Evolutionary conservation across 2,888 invertebrate species (phyloP), one percentile per base, ranked within the genome.

Genomic region (Scrobipalpa costella): DNA sequence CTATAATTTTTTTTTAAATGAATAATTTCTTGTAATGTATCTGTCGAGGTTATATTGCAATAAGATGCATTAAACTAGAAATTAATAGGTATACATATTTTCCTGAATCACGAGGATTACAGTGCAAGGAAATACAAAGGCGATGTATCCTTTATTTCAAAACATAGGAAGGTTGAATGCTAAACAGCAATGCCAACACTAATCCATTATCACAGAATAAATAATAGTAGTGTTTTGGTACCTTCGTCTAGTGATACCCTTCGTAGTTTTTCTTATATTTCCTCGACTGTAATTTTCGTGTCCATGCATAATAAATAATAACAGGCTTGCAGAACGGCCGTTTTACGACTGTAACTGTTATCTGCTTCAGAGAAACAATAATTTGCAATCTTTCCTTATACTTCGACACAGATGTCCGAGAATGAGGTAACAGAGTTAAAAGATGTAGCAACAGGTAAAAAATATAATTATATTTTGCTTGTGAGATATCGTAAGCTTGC

Each of bases 331-430:
- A 49, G 49, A 49, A 19, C 17, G 19, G 19, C n/a, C 49, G 19
- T 49, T 49, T 49, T 19, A 49, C 49, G 2, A 49, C 49, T 13
- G 40, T 19, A 49, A 9, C 17, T 19, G 49, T n/a, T 38, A 40
- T 40, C 13, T 40, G 17, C 49, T 49, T 49, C 49, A 49, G 49
- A 49, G 49, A 49, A 49, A 17, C 19, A 49, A 49, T 19, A 49
- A 49, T 49, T 49, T 19, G 17, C 17, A 49, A 7, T 49, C 49
- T 49, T 49, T 49, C 49, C 49, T 49, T 49, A 19, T 49, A 19
- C 19, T 15, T 19, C 17, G 49, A 15, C 13, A 13, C 49, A 49
- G 49, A 49, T n/a, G 17, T 0, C 49, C 19, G 49, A 49, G 17
- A 47, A 47, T 47, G 15, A 47, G 47, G 19, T 15, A 19, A 19